These are phyloP conservation scores for Drosophila affinis DNA, from an alignment of 2,888 invertebrate species.

Conservation along the genomic window DNA sequence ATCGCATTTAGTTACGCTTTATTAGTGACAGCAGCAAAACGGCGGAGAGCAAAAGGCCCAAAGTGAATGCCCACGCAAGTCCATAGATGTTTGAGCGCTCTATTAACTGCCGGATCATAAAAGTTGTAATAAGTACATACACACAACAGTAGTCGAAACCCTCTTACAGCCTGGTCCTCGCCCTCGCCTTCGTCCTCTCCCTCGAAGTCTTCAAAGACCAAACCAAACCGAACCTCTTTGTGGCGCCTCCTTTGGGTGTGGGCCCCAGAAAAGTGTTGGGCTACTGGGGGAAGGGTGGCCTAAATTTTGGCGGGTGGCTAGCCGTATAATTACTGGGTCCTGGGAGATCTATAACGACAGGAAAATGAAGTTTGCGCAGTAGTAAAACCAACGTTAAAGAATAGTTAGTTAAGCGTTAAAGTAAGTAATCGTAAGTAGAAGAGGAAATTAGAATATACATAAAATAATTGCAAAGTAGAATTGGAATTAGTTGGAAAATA, in stretches of 20 bases:
- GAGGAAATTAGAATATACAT: background rate
- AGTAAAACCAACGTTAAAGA: background rate
- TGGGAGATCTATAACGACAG: background rate
- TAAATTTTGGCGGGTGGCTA: background rate
- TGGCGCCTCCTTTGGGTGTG: background rate
- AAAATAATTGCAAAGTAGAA: too few relatives aligned
- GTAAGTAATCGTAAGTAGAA: background rate
- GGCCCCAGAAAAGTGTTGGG: background rate
- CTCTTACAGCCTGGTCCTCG: background rate
- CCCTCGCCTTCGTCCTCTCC: background rate
- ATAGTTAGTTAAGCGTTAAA: background rate
- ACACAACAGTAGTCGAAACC: too few relatives aligned
- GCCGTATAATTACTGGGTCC: background rate
- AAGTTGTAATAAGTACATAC: slow-evolving; percentile 47
- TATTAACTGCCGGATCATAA: slow-evolving; percentile 47
- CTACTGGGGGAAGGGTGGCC: background rate
- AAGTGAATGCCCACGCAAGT: background rate
- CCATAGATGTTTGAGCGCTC: slow-evolving; percentile 41
- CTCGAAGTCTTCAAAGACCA: background rate
- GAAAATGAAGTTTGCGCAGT: background rate
- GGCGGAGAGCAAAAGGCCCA: slow-evolving; percentile 28
- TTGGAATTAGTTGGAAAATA: too few relatives aligned
- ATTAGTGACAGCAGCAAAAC: slow-evolving; percentile 31
- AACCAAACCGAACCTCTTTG: background rate
- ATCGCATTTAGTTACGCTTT: slow-evolving; percentile 64